Evolutionary conservation across 2,888 invertebrate genomes (phyloP).

Genomic region (Plebejus anna): DNA sequence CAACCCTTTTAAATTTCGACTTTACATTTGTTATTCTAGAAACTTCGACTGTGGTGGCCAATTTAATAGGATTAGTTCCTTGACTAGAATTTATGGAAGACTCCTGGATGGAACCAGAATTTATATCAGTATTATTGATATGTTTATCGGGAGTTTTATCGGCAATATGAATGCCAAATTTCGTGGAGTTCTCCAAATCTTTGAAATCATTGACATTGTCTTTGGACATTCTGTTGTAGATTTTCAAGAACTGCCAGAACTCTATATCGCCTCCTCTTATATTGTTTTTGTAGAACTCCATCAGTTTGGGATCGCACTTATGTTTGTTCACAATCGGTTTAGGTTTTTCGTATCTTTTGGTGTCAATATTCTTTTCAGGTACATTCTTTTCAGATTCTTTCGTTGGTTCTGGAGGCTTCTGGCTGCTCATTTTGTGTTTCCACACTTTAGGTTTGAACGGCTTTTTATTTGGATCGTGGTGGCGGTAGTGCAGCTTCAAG

Average conservation of each 20-base stretch:
- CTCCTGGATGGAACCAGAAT: background rate
- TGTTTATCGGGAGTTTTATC: background rate
- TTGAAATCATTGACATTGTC: slow-evolving; percentile 58
- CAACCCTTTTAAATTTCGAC: slow-evolving; percentile 39
- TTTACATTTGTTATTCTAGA: slow-evolving; percentile 30
- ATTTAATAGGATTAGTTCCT: slow-evolving; percentile 22
- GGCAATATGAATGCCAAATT: slow-evolving; percentile 53
- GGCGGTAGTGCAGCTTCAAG: slow-evolving; percentile 55
- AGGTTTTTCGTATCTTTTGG: slow-evolving; percentile 49
- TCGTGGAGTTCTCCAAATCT: slow-evolving; percentile 51
- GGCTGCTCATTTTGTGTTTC: slow-evolving; percentile 48
- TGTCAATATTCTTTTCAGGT: slow-evolving; percentile 7
- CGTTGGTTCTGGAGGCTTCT: background rate
- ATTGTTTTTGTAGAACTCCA: slow-evolving; percentile 59
- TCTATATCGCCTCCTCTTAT: slow-evolving; percentile 62
- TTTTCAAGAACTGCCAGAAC: slow-evolving; percentile 69
- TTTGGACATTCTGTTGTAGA: slow-evolving; percentile 60
- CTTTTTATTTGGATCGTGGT: slow-evolving; percentile 56
- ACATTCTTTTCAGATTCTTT: slow-evolving; percentile 27
- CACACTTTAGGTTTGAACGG: slow-evolving; percentile 56
- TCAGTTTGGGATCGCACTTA: slow-evolving; percentile 58
- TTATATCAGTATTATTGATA: background rate
- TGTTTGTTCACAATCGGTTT: slow-evolving; percentile 59
- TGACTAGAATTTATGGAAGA: slow-evolving; percentile 2
- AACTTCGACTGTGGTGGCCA: slow-evolving; percentile 18